These are phyloP conservation scores for Rhimphoctona megacephalus DNA, from an alignment of 2,888 invertebrate species.

Conservation along the genomic window DNA sequence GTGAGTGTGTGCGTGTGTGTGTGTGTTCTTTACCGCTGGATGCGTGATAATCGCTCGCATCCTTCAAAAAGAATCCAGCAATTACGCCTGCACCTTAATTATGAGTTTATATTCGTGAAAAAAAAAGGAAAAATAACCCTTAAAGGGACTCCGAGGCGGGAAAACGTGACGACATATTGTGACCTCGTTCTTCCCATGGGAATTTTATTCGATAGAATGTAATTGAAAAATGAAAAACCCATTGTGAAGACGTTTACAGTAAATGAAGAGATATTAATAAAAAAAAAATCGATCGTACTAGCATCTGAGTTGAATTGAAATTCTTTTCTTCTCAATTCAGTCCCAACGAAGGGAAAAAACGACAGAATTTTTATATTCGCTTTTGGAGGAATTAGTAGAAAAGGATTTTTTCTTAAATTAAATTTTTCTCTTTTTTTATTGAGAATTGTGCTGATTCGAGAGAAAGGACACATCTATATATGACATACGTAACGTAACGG, in stretches of 20 bases:
- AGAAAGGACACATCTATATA: conserved; percentile 53
- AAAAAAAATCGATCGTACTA: background rate
- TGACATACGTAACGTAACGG: conserved; percentile 77
- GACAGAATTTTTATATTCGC: background rate
- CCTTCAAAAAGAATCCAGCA: conserved; percentile 58
- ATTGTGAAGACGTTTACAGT: background rate
- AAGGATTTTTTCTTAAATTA: background rate
- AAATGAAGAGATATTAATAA: background rate
- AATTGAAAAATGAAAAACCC: background rate
- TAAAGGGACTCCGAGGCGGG: conserved; percentile 30
- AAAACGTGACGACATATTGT: conserved; percentile 39
- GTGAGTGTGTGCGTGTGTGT: background rate
- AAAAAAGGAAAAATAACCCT: conserved; percentile 42
- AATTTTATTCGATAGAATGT: conserved; percentile 24
- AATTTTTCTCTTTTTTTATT: conserved; percentile 23
- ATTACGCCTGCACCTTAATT: conserved; percentile 59
- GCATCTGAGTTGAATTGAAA: background rate
- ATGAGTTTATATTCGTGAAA: conserved; percentile 28
- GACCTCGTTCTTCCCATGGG: conserved; percentile 52
- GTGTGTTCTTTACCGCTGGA: conserved; percentile 30
- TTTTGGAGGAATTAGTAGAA: background rate
- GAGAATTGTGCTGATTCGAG: conserved; percentile 51
- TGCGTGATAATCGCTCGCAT: conserved; percentile 59
- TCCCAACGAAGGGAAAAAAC: background rate
- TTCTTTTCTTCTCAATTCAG: background rate